A percentile compares a stretch with the other conserved stretches of the same genome.
Evolutionary conservation across 53 echinoderm and acorn worm species (phyloP).

Genomic region (Zoroaster sp.): DNA sequence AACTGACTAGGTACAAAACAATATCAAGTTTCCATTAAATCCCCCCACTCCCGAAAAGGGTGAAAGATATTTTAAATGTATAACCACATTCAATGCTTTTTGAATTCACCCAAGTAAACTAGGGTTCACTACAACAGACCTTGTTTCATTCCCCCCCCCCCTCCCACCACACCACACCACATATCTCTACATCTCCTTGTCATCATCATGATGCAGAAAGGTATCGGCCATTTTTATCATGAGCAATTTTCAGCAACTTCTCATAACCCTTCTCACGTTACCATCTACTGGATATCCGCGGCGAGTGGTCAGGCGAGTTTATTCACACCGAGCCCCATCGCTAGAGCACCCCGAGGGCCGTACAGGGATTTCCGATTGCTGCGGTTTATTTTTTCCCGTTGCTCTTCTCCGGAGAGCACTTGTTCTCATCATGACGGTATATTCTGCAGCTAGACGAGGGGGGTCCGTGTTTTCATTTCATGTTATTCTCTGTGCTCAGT

Average conservation of each 20-base stretch:
- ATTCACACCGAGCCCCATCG: slow-evolving; percentile 19
- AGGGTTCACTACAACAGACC: not conserved
- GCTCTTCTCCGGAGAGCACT: not conserved
- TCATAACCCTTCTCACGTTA: slow-evolving; percentile 4
- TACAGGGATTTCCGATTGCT: slow-evolving; percentile 24
- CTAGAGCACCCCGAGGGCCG: not conserved
- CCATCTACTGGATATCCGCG: not conserved
- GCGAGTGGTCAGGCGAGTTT: slow-evolving; percentile 5
- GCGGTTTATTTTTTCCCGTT: not conserved
- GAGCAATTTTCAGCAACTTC: not conserved
- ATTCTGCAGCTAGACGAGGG: too few species aligned
- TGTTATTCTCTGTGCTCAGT: too few species aligned
- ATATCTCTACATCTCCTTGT: not conserved
- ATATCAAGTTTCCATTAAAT: too few species aligned
- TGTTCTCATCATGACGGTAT: not conserved
- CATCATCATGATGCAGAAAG: not conserved
- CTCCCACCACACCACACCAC: too few species aligned
- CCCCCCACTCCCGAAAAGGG: too few species aligned
- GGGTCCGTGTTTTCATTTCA: not conserved
- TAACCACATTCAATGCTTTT: too few species aligned
- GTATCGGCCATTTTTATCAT: not conserved
- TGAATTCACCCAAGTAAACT: too few species aligned
- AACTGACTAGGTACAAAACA: too few species aligned
- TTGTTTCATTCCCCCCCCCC: not conserved
- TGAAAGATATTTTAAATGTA: too few species aligned